These are phyloP conservation scores for Poecilia velifera DNA, from an alignment of 2,797 vertebrate genomes.

Conservation along the genomic window DNA sequence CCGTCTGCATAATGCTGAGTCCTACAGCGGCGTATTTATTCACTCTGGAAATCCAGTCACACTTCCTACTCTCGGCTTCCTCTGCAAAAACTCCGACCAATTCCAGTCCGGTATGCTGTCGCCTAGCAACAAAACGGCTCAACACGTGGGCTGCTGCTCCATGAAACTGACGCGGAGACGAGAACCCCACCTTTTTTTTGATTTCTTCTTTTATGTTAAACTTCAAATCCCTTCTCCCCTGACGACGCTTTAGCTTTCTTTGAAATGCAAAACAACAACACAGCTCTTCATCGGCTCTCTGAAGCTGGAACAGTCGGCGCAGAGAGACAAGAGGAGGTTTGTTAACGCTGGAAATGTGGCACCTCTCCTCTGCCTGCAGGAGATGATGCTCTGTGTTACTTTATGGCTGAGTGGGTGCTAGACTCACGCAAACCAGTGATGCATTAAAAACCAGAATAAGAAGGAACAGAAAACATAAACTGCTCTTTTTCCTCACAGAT, in stretches of 20 bases:
- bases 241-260: slow-evolving; percentile 33
- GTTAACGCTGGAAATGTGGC: slow-evolving; percentile 16
- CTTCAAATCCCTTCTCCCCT: slow-evolving; percentile 45
- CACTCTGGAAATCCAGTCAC: slow-evolving; percentile 49
- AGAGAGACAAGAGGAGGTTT: slow-evolving; percentile 28
- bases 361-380: slow-evolving; percentile 29
- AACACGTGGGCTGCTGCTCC: slow-evolving; percentile 63
- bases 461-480: slow-evolving; percentile 2
- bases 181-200: slow-evolving; percentile 54
- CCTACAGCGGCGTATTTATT: slow-evolving; percentile 51
- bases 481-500: slow-evolving; percentile 25
- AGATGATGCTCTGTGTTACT: slow-evolving; percentile 34
- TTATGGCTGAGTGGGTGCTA: slow-evolving; percentile 46
- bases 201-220: slow-evolving; percentile 30
- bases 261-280: slow-evolving; percentile 47
- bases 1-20: slow-evolving; percentile 57
- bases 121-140: slow-evolving; percentile 77
- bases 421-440: slow-evolving; percentile 47
- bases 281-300: slow-evolving; percentile 25
- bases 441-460: slow-evolving; percentile 25
- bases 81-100: slow-evolving; percentile 62
- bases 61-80: slow-evolving; percentile 48
- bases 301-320: slow-evolving; percentile 4
- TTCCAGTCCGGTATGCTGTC: slow-evolving; percentile 71
- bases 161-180: slow-evolving; percentile 34